Conservation (phyloP, 2,888 invertebrate species). For the Cephus sareptanus region DNA sequence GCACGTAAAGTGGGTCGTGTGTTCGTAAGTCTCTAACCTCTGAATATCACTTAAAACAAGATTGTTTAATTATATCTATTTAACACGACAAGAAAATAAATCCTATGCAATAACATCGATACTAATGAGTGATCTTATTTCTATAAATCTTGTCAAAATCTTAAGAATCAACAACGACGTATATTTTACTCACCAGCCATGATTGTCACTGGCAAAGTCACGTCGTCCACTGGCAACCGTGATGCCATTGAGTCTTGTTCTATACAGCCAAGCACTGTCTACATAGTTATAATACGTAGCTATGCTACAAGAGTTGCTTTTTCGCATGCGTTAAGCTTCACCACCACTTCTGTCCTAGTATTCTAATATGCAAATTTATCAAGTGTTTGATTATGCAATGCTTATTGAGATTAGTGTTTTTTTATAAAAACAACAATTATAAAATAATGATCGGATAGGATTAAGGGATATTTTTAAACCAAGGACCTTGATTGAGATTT, state of each 20-base stretch:
- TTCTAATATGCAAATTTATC: not conserved
- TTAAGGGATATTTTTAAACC: not conserved
- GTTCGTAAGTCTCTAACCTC: not conserved
- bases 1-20: not conserved
- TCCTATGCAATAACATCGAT: not conserved
- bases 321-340: conserved; percentile 1
- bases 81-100: not conserved
- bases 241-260: not conserved
- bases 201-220: conserved; percentile 59
- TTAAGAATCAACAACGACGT: conserved; percentile 21
- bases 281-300: not conserved
- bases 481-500: not conserved
- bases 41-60: conserved; percentile 11
- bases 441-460: not conserved
- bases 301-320: not conserved
- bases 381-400: not conserved
- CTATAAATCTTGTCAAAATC: conserved; percentile 13
- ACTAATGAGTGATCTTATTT: not conserved
- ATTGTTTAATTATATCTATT: conserved; percentile 8
- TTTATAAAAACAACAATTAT: not conserved
- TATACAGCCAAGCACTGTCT: not conserved
- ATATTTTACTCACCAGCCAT: conserved; percentile 61
- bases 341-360: not conserved
- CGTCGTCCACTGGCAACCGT: conserved; percentile 48
- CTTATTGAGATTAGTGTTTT: not conserved